phyloP scores from a whole-genome alignment of 2,797 vertebrate genomes.

The Cichlasoma orientale region DNA sequence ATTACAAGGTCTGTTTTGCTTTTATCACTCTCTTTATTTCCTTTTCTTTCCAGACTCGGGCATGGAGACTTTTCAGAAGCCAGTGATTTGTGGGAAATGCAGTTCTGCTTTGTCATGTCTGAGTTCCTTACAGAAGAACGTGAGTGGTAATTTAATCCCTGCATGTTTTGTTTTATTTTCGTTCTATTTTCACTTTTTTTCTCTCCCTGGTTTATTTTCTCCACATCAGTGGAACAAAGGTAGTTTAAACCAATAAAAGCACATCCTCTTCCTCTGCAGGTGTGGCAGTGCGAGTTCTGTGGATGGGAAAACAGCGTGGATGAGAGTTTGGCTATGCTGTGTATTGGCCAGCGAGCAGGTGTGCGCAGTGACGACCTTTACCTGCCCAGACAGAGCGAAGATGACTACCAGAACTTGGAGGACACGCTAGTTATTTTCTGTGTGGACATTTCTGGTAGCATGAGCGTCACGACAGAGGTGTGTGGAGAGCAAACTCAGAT shows the following conservation, averaged over 20 bases:
- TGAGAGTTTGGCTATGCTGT: not conserved
- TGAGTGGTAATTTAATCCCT: slow-evolving; percentile 33
- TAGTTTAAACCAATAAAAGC: not conserved
- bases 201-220: not conserved
- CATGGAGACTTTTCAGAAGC: slow-evolving; percentile 60
- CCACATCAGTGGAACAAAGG: not conserved
- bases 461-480: slow-evolving; percentile 82
- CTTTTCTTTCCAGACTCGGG: slow-evolving; percentile 35
- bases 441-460: slow-evolving; percentile 85
- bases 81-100: slow-evolving; percentile 76
- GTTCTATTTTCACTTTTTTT: not conserved
- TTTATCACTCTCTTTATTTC: not conserved
- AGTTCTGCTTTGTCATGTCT: slow-evolving; percentile 69
- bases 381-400: slow-evolving; percentile 49
- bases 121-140: slow-evolving; percentile 54
- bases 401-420: slow-evolving; percentile 78
- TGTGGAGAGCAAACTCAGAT: not conserved
- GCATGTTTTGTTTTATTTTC: not conserved
- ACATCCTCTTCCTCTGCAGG: slow-evolving; percentile 40
- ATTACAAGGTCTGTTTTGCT: fast-evolving
- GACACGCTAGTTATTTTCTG: slow-evolving; percentile 82
- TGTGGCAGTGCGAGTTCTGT: slow-evolving; percentile 84
- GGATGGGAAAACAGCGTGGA: slow-evolving; percentile 51
- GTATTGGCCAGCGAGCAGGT: slow-evolving; percentile 9
- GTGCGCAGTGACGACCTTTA: slow-evolving; percentile 72